These are phyloP conservation scores for Bombyx huttoni DNA, from an alignment of 2,888 invertebrate species.

Conservation along the genomic window DNA sequence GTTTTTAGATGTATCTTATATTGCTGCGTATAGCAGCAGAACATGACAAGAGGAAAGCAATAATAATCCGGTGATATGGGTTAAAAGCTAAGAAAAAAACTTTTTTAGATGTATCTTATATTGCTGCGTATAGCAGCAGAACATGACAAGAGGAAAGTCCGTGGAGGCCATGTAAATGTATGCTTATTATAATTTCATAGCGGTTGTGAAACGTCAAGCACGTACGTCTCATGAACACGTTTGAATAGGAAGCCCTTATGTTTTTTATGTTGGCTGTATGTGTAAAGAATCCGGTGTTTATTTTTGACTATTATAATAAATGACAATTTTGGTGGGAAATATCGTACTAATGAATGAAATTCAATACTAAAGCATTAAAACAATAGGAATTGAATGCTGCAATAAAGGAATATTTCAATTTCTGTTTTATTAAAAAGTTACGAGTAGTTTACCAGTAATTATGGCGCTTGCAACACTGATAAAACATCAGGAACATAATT, in stretches of 20 bases:
- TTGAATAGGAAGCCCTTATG: neutral
- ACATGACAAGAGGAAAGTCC: neutral
- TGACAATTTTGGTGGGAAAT: neutral
- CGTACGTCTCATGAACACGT: neutral
- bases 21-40: neutral
- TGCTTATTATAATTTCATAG: conserved; percentile 18
- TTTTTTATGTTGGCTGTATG: neutral
- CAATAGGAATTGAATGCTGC: too few relatives aligned
- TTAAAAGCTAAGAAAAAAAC: neutral
- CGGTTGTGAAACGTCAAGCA: neutral
- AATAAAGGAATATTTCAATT: too few relatives aligned
- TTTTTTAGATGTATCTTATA: neutral
- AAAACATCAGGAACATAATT: too few relatives aligned
- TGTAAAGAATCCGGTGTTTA: neutral
- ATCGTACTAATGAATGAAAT: too few relatives aligned
- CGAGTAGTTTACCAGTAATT: too few relatives aligned
- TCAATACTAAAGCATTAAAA: too few relatives aligned
- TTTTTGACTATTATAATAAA: neutral
- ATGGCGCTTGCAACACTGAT: too few relatives aligned
- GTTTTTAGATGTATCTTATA: neutral
- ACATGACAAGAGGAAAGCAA: neutral
- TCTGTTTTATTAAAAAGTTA: too few relatives aligned
- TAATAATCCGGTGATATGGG: neutral
- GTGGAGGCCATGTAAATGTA: conserved; percentile 7
- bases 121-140: neutral